These are phyloP conservation scores for Crotalus viridis DNA, from an alignment of 2,113 vertebrate species.

Conservation along the genomic window DNA sequence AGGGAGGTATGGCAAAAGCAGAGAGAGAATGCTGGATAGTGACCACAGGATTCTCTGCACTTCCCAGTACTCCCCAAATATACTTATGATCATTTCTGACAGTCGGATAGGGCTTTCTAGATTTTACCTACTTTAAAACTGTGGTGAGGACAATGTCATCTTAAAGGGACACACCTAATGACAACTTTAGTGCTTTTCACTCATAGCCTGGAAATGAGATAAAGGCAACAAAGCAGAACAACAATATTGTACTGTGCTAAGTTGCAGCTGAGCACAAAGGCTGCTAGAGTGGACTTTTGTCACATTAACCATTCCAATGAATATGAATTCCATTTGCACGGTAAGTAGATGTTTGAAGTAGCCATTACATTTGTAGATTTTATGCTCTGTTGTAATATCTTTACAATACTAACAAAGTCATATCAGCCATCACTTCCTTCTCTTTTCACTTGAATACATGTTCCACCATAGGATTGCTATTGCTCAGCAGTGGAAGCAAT, in stretches of 20 bases:
- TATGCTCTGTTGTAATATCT: slow-evolving; percentile 16
- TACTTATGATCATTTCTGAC: not conserved
- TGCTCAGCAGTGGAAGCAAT: not conserved
- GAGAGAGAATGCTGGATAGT: not conserved
- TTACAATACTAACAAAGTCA: not conserved
- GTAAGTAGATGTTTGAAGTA: not conserved
- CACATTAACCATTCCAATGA: too few species aligned
- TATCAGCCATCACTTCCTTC: not conserved
- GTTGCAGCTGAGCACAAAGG: too few species aligned
- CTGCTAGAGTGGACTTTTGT: too few species aligned
- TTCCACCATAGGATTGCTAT: not conserved
- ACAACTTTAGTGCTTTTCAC: too few species aligned
- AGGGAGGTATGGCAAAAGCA: not conserved
- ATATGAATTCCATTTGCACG: too few species aligned
- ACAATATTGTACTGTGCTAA: too few species aligned
- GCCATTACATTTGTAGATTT: not conserved
- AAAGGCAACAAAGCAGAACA: too few species aligned
- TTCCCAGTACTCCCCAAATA: not conserved
- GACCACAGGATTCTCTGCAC: not conserved
- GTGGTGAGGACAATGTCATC: too few species aligned
- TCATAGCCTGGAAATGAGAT: too few species aligned
- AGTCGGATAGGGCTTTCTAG: not conserved
- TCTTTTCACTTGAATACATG: slow-evolving; percentile 9
- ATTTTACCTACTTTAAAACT: not conserved
- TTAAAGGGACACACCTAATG: too few species aligned